Evolutionary conservation across 2,113 vertebrate genomes (phyloP).

Genomic region (Macroglossus sobrinus): DNA sequence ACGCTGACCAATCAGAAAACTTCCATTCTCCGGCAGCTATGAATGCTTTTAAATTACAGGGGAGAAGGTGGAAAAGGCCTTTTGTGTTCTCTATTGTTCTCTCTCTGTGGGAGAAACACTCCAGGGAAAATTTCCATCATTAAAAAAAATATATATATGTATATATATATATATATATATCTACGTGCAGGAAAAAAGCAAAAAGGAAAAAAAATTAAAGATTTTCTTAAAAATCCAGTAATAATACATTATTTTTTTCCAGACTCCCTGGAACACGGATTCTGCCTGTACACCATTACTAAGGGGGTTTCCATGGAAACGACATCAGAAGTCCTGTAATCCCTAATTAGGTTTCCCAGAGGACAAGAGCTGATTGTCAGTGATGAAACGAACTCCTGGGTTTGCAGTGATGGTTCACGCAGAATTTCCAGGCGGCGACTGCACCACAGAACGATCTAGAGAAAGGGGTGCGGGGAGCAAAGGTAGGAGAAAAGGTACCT

Average conservation of each 20-base stretch:
- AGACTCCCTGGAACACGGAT: constrained; percentile 43
- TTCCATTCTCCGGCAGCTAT: constrained; percentile 31
- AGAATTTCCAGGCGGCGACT: constrained; percentile 20
- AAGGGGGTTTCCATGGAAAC: constrained; percentile 81
- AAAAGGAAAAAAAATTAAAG: background rate
- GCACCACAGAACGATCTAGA: background rate
- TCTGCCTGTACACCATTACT: background rate
- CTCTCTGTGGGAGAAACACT: constrained; percentile 15
- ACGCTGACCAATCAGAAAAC: background rate
- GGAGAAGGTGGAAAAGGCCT: constrained; percentile 61
- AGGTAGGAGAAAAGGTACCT: background rate
- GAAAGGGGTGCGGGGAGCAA: background rate
- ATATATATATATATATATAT: no score
- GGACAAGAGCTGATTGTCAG: constrained; percentile 50
- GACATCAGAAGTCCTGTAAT: constrained; percentile 53
- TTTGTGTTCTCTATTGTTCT: constrained; percentile 41
- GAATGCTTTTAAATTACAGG: constrained; percentile 29
- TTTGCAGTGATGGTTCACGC: background rate
- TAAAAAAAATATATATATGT: background rate
- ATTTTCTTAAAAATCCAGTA: constrained; percentile 27
- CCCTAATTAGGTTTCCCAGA: constrained; percentile 71
- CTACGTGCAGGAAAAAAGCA: no score
- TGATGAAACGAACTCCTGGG: background rate
- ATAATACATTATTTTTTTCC: background rate
- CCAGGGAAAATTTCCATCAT: constrained; percentile 28